These are phyloP conservation scores for Sula dactylatra DNA, from an alignment of 2,113 vertebrate genomes.

Conservation along the genomic window DNA sequence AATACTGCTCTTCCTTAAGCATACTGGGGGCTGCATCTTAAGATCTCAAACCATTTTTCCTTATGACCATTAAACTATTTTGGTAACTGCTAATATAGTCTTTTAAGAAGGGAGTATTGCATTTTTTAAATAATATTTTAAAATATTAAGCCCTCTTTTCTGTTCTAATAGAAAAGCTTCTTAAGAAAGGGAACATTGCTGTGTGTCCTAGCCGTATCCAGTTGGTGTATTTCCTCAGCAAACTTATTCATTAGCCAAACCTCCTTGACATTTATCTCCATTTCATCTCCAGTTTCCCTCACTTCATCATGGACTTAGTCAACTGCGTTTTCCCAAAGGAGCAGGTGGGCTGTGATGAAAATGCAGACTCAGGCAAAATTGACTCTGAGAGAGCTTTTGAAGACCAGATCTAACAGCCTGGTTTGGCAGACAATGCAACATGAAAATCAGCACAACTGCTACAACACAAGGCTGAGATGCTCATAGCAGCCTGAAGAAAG, in stretches of 20 bases:
- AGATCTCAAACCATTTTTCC: neutral
- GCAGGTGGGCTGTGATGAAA: neutral
- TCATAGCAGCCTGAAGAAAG: neutral
- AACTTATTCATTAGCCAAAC: neutral
- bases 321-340: neutral
- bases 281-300: conserved; percentile 14
- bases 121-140: neutral
- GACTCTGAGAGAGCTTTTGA: conserved; percentile 13
- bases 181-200: neutral
- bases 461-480: neutral
- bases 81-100: neutral
- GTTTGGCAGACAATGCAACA: neutral
- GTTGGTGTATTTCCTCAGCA: neutral
- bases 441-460: neutral
- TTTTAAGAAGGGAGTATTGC: neutral
- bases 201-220: neutral
- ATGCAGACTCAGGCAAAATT: neutral
- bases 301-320: conserved; percentile 16
- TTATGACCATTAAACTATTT: neutral
- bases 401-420: neutral
- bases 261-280: neutral
- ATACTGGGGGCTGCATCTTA: neutral
- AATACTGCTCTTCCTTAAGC: neutral
- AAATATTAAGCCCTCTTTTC: neutral
- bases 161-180: neutral